Evolutionary conservation across 23 tunicate genomes (phyloP).

Genomic region (Styela clava): DNA sequence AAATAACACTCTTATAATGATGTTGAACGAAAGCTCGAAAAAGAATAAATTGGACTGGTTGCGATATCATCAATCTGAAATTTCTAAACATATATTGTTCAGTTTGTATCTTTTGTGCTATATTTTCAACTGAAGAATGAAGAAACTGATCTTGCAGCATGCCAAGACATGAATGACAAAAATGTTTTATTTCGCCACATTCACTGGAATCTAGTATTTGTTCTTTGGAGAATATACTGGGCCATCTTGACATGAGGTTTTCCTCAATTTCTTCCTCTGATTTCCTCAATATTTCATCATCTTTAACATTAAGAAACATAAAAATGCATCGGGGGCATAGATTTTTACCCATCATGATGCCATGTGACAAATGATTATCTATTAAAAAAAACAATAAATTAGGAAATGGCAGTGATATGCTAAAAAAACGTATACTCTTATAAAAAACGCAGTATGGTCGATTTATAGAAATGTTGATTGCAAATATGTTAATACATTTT

Average conservation of each 20-base stretch:
- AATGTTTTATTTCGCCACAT: not conserved
- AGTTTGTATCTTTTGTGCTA: not conserved
- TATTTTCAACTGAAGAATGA: not conserved
- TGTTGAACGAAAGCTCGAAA: not conserved
- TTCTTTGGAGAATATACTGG: not conserved
- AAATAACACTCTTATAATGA: not conserved
- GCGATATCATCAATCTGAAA: not conserved
- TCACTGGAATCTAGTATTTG: not conserved
- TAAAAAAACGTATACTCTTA: too few relatives aligned
- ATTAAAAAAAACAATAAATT: not conserved
- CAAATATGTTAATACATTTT: too few relatives aligned
- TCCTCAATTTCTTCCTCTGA: not conserved
- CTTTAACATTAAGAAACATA: not conserved
- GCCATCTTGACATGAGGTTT: not conserved
- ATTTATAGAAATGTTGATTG: too few relatives aligned
- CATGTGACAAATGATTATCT: not conserved
- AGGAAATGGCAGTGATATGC: not conserved
- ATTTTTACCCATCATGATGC: not conserved
- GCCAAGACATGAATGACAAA: constrained; percentile 32
- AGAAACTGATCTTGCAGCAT: constrained; percentile 14
- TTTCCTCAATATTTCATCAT: not conserved
- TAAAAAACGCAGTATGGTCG: too few relatives aligned
- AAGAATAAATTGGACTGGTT: constrained; percentile 23
- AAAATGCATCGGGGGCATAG: constrained; percentile 8
- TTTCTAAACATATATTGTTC: constrained; percentile 4